Conservation (phyloP, 2,888 invertebrate species). For the Drosophila birchii region DNA sequence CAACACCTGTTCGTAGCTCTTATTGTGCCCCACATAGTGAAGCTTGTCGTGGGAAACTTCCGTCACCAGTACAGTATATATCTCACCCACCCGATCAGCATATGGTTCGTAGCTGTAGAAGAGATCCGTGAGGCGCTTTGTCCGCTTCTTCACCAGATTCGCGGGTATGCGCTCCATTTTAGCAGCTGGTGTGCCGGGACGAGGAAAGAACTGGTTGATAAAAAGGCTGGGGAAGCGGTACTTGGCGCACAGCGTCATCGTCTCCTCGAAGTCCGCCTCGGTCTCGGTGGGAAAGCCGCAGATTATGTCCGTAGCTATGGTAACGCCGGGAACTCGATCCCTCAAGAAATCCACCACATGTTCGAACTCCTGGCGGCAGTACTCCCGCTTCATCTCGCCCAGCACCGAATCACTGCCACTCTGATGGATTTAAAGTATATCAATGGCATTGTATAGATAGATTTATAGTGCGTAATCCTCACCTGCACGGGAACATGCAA, state of each 20-base stretch:
- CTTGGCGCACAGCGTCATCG: conserved; percentile 91
- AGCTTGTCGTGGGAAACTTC: conserved; percentile 96
- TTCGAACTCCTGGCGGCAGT: conserved; percentile 94
- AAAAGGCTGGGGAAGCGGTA: conserved; percentile 97
- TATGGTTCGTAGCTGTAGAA: conserved; percentile 96
- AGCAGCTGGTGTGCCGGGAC: conserved; percentile 98
- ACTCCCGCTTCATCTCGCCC: conserved; percentile 98
- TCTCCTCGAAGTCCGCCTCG: conserved; percentile 94
- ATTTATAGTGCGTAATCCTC: background rate
- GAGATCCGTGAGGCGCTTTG: conserved; percentile 93
- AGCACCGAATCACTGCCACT: conserved; percentile 98
- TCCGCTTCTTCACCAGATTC: conserved; percentile 94
- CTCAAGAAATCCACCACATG: conserved; percentile 93
- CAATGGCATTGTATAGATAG: accelerated
- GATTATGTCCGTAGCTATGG: conserved; percentile 98
- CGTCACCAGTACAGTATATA: conserved; percentile 93
- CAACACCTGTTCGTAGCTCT: conserved; percentile 96
- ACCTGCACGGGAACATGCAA: conserved; percentile 97
- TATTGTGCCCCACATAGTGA: conserved; percentile 97
- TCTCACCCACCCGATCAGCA: conserved; percentile 86
- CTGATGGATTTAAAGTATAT: conserved; percentile 41
- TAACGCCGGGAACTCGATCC: conserved; percentile 93
- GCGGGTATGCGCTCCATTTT: conserved; percentile 93
- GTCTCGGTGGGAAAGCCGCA: conserved; percentile 99
- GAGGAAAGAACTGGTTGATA: conserved; percentile 98